A percentile compares a stretch with the other conserved stretches of the same genome.
Evolutionary conservation across 2,888 invertebrate genomes (phyloP).

Genomic region (Operophtera brumata): DNA sequence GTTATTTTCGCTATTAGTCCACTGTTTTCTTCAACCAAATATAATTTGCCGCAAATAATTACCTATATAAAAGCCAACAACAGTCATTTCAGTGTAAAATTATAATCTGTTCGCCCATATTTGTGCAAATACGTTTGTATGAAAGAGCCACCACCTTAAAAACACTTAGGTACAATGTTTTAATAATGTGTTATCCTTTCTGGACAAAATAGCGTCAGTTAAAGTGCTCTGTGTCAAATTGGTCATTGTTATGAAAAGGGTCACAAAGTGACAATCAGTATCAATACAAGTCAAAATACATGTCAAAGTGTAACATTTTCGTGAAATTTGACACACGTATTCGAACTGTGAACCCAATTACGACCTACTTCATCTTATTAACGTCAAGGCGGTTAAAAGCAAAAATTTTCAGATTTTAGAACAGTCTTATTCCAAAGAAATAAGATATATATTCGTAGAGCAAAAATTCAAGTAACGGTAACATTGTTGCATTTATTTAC

Average conservation of each 20-base stretch:
- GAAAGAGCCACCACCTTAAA: no score
- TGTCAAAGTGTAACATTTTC: constrained; percentile 45
- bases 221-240: neutral
- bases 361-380: constrained; percentile 51
- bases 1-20: no score
- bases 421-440: constrained; percentile 16
- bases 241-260: constrained; percentile 1
- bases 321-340: constrained; percentile 53
- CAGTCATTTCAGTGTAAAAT: no score
- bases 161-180: no score
- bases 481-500: constrained; percentile 21
- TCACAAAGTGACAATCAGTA: constrained; percentile 38
- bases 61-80: no score
- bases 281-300: constrained; percentile 50
- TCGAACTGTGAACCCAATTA: constrained; percentile 52
- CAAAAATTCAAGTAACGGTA: constrained; percentile 15
- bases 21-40: no score
- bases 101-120: no score
- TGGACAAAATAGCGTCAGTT: neutral
- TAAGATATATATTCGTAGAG: constrained; percentile 26
- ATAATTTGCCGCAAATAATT: no score
- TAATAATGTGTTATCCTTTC: no score
- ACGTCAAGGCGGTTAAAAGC: constrained; percentile 31
- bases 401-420: neutral
- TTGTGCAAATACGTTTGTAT: no score